These are phyloP conservation scores for Drosophila nannoptera DNA, from an alignment of 1,140 invertebrate species.

Conservation along the genomic window DNA sequence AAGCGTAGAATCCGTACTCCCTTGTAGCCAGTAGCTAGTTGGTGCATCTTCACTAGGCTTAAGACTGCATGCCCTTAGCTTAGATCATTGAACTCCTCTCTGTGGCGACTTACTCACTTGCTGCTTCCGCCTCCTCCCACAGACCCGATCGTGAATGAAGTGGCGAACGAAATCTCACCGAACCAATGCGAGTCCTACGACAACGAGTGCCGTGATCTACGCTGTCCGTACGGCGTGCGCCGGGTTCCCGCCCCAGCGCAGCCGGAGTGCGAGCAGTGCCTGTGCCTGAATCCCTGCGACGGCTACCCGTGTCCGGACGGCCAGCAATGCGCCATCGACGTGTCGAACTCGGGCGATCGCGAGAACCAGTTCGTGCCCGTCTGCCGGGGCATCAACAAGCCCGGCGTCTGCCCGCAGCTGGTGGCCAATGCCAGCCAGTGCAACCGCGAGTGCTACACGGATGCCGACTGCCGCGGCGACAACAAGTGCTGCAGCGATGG, in stretches of 20 bases:
- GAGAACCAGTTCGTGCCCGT: conserved; percentile 80
- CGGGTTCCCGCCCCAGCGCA: conserved; percentile 82
- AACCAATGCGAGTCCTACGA: conserved; percentile 81
- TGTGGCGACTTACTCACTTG: no score
- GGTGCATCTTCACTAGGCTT: conserved; percentile 59
- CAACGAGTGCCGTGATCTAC: conserved; percentile 82
- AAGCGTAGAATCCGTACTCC: conserved; percentile 39
- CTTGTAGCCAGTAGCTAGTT: conserved; percentile 11
- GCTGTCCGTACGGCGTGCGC: conserved; percentile 88
- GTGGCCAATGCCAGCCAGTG: conserved; percentile 80
- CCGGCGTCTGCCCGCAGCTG: conserved; percentile 85
- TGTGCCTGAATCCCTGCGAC: conserved; percentile 88
- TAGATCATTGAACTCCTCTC: not conserved
- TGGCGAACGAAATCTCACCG: conserved; percentile 46
- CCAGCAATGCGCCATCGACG: conserved; percentile 85
- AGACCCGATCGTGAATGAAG: conserved; percentile 50
- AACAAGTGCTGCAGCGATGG: conserved; percentile 90
- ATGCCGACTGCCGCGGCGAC: conserved; percentile 88
- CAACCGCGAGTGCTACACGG: conserved; percentile 86
- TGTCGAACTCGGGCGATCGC: conserved; percentile 79
- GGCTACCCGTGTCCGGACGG: conserved; percentile 82
- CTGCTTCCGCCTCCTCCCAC: not conserved
- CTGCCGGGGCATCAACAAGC: conserved; percentile 86
- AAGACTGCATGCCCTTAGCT: conserved; percentile 53
- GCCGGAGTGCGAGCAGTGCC: conserved; percentile 85